Conservation (phyloP, 2,113 vertebrate genomes). For the Erpornis zantholeuca region DNA sequence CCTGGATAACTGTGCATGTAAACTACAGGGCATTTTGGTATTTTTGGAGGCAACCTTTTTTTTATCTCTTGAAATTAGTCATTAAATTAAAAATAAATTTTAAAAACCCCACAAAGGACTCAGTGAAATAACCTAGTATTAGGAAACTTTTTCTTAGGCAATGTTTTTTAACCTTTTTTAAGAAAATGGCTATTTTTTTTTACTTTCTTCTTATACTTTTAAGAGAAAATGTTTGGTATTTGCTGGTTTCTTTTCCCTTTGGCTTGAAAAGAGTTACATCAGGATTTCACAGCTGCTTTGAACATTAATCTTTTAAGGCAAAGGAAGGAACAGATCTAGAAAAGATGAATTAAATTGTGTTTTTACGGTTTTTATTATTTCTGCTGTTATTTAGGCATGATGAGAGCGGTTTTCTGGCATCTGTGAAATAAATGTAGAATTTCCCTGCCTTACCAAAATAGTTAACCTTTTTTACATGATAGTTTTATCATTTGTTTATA, state of each 20-base stretch:
- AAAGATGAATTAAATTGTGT: neutral
- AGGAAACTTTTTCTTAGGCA: neutral
- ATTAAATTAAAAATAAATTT: neutral
- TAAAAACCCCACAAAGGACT: neutral
- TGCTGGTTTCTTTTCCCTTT: slow-evolving; percentile 13
- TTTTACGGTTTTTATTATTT: slow-evolving; percentile 40
- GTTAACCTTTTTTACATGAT: neutral
- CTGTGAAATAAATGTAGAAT: neutral
- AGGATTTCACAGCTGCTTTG: slow-evolving; percentile 52
- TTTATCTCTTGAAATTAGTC: neutral
- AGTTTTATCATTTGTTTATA: neutral
- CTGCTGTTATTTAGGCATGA: slow-evolving; percentile 49
- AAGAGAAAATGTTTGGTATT: slow-evolving; percentile 27
- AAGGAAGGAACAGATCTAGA: slow-evolving; percentile 10
- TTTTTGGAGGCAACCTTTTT: neutral
- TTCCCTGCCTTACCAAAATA: neutral
- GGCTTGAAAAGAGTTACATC: slow-evolving; percentile 22
- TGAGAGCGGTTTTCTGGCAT: slow-evolving; percentile 20
- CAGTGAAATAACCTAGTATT: neutral
- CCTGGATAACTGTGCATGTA: no score
- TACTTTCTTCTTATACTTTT: neutral
- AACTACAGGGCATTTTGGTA: neutral
- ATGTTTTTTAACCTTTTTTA: neutral
- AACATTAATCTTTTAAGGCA: slow-evolving; percentile 49
- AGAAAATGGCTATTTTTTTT: neutral